Evolutionary conservation across 1,140 invertebrate genomes (phyloP), one percentile per base, ranked within the genome.

Genomic region (Drosophila teissieri): DNA sequence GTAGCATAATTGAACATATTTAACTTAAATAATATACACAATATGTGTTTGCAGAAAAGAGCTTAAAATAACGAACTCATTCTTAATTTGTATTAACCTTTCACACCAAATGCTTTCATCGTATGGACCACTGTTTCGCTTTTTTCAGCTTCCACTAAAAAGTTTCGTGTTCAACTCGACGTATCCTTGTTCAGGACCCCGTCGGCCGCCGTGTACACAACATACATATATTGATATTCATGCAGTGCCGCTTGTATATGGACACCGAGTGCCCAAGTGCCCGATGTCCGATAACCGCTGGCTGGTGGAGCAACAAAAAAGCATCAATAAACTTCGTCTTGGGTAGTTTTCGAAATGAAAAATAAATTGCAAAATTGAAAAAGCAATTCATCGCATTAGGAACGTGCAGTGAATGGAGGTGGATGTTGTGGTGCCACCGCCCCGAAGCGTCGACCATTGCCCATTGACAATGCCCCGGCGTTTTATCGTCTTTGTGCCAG

Each of bases 351-450:
- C 46, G 36, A 78, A 85, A 80, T 85, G 77, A 84, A 86, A 86
- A 86, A 86, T 85, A 86, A 86, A 86, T 86, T 86, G 81, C 65
- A 85, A 86, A 86, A 86, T 85, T 85, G 80, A 85, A 85, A 85
- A 84, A 84, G 81, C 81, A 86, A 86, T 86, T 85, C 81, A 85
- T 85, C 73, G 78, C 81, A 85, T 80, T 85, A 80, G 78, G 55
- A 78, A 82, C 75, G 80, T 82, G 79, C 75, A 82, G 55, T 78
- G 80, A 83, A 82, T 84, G 34, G 56, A 5, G 31, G 45, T 56
- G 57, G 53, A 44, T 51, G 58, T 54, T 77, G 60, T 72, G 55
- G 46, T 57, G 46, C 12, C 34, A 12, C 24, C n/a, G 7, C n/a
- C 57, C 0, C 22, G 7, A 31, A 8, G 31, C 46, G n/a, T 15